Percentiles rank a stretch among this genome's conserved stretches.
Evolutionary conservation across 2,888 invertebrate species (phyloP).

Genomic region (Poecilus cupreus): DNA sequence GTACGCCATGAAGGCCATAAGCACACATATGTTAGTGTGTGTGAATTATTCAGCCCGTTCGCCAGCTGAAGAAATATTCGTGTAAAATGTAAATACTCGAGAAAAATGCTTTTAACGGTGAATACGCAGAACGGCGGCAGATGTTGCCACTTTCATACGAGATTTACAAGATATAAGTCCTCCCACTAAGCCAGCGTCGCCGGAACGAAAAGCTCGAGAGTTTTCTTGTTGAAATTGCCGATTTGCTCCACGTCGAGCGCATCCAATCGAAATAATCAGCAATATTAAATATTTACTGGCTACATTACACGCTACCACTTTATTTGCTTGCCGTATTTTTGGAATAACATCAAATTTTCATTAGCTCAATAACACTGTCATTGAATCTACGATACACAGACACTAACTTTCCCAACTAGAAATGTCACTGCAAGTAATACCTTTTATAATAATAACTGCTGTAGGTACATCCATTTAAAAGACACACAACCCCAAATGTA

Average conservation of each 20-base stretch:
- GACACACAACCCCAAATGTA: no score
- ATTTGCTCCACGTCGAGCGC: slow-evolving; percentile 4
- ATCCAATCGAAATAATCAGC: slow-evolving; percentile 22
- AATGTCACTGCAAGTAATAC: no score
- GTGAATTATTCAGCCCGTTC: slow-evolving; percentile 51
- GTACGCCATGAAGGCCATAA: no score
- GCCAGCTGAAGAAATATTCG: slow-evolving; percentile 58
- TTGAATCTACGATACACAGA: no score
- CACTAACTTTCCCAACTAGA: no score
- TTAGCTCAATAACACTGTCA: no score
- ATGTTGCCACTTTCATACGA: slow-evolving; percentile 57
- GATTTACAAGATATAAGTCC: slow-evolving; percentile 56
- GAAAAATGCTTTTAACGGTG: slow-evolving; percentile 59
- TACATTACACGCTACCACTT: neutral
- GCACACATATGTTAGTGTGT: slow-evolving; percentile 35
- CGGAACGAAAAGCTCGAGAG: neutral
- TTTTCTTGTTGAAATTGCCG: slow-evolving; percentile 2
- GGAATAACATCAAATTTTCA: no score
- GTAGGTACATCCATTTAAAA: no score
- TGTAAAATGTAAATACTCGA: slow-evolving; percentile 59
- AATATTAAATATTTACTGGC: slow-evolving; percentile 25
- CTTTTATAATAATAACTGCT: no score
- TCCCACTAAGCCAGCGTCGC: slow-evolving; percentile 30
- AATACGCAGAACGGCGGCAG: slow-evolving; percentile 46
- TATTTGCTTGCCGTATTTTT: no score